Percentiles rank a stretch among this genome's conserved stretches.
phyloP scores from a whole-genome alignment of 1,140 invertebrate species.

The Rhagoletis pomonella region DNA sequence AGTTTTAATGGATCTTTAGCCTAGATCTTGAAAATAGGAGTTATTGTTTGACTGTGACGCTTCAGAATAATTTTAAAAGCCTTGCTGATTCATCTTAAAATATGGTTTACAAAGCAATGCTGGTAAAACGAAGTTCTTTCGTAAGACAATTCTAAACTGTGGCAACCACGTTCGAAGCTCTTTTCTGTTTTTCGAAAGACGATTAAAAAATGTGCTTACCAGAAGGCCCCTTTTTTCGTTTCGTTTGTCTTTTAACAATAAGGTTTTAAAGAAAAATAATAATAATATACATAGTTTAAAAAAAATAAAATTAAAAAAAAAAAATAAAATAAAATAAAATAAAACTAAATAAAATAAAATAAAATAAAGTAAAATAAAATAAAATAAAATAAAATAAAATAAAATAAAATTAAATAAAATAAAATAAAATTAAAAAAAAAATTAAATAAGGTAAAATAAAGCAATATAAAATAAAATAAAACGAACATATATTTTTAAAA shows the following conservation, averaged over 20 bases:
- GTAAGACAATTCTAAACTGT: no score
- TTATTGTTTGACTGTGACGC: no score
- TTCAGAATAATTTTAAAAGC: no score
- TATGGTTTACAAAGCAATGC: no score
- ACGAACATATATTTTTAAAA: neutral
- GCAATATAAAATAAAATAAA: conserved; percentile 2
- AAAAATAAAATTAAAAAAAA: neutral
- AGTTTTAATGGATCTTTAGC: no score
- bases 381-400: conserved; percentile 15
- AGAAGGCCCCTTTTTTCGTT: neutral
- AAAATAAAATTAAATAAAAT: neutral
- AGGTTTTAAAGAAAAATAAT: neutral
- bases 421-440: neutral
- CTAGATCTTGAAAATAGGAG: no score
- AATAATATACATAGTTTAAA: conserved; percentile 17
- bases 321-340: neutral
- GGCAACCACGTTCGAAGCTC: no score
- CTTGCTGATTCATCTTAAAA: no score
- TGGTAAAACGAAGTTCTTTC: no score
- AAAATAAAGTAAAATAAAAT: neutral
- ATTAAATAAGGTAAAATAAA: neutral
- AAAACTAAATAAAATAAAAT: neutral
- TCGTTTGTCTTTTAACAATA: neutral
- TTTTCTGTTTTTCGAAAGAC: no score
- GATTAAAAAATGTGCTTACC: neutral